Evolutionary conservation across 2,888 invertebrate genomes (phyloP).

Genomic region (Elysia crispata): DNA sequence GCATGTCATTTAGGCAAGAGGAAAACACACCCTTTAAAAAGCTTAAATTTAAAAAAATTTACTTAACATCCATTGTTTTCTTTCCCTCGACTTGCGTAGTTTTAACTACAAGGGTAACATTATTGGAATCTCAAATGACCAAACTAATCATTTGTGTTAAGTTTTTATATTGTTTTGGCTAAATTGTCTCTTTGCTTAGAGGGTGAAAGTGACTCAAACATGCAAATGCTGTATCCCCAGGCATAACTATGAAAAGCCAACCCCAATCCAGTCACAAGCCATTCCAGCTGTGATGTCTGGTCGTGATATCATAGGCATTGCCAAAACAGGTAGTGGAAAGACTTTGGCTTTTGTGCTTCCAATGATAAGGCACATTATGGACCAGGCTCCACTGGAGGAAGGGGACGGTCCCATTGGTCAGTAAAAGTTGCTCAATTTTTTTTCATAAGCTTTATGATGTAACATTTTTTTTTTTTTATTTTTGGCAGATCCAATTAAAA

Average conservation of each 20-base stretch:
- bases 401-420: constrained; percentile 94
- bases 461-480: neutral
- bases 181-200: neutral
- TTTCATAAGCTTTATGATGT: neutral
- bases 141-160: neutral
- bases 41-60: too few species aligned
- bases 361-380: constrained; percentile 97
- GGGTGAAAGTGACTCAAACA: neutral
- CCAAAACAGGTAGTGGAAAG: constrained; percentile 99
- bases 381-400: constrained; percentile 95
- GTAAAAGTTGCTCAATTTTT: constrained; percentile 39
- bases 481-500: neutral
- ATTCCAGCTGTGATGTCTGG: constrained; percentile 95
- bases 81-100: too few species aligned
- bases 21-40: too few species aligned
- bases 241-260: constrained; percentile 93
- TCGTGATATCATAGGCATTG: constrained; percentile 98
- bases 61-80: too few species aligned
- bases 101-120: too few species aligned
- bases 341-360: constrained; percentile 98
- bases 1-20: too few species aligned
- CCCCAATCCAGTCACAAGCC: constrained; percentile 98
- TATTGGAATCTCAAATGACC: too few species aligned
- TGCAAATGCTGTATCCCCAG: constrained; percentile 62
- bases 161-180: neutral